Evolutionary conservation across 2,113 vertebrate species (phyloP).

Genomic region (Phalacrocorax pelagicus): DNA sequence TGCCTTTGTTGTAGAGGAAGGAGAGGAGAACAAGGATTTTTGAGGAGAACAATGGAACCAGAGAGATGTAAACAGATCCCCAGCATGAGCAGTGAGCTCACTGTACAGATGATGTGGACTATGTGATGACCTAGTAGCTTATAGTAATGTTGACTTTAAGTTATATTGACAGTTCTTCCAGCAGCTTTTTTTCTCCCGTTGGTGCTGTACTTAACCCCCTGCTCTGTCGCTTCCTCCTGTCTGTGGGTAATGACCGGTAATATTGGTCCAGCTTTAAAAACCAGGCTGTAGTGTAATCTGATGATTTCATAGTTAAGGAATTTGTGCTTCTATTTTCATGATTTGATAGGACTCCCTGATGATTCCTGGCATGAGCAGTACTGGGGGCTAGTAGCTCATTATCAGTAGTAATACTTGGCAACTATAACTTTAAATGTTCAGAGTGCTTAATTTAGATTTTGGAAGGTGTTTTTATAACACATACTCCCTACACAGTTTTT

Average conservation of each 20-base stretch:
- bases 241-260: neutral
- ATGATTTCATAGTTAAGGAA: slow-evolving; percentile 38
- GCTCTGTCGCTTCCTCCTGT: neutral
- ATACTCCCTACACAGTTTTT: neutral
- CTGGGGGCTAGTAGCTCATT: neutral
- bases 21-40: neutral
- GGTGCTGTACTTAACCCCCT: neutral
- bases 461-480: neutral
- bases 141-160: neutral
- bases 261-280: neutral
- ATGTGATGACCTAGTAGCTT: neutral
- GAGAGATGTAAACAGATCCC: neutral
- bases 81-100: neutral
- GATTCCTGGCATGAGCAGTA: slow-evolving; percentile 8
- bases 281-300: neutral
- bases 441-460: slow-evolving; percentile 6
- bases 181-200: neutral
- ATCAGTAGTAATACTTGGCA: slow-evolving; percentile 16
- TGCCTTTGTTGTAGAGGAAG: neutral
- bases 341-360: slow-evolving; percentile 20
- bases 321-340: slow-evolving; percentile 48
- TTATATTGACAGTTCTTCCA: neutral
- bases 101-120: neutral
- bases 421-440: neutral
- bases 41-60: neutral